Evolutionary conservation across 2,113 vertebrate genomes (phyloP), one percentile per base, ranked within the genome.

Genomic region (Hipposideros armiger): DNA sequence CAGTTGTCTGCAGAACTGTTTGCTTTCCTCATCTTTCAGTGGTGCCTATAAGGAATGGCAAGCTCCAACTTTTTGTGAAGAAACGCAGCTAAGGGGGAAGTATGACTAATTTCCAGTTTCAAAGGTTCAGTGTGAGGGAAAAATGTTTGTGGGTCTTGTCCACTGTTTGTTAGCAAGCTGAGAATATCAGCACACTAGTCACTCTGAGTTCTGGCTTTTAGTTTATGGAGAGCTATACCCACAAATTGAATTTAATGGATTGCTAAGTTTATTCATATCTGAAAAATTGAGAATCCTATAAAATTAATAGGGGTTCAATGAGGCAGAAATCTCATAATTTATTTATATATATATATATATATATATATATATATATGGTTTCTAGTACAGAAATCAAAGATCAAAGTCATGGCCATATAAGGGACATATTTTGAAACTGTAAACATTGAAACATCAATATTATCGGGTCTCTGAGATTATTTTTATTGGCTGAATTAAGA

Each of bases 191-290:
- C 16, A 17, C 7, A 69, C 7, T 60, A 13, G 28, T 45, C 15
- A 70, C 3, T 92, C 28, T 95, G 42, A 62, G 72, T 36, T 91
- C 56, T n/a, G 26, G 7, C 3, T 77, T 72, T 80, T 78, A 80
- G 73, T 52, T 92, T 81, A 50, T 87, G 11, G 56, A 95, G 64
- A 70, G 26, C 19, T 54, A 1, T 28, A 32, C 36, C 14, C n/a
- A 40, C 22, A 80, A 58, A 28, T 80, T 80, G 40, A 60, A 81
- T 60, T 60, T 50, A 50, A 42, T 72, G 14, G 45, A 91, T 78
- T 74, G 26, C 20, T 91, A 58, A 66, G 52, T 81, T 54, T 87
- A 85, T 78, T 87, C 19, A 82, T 94, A 50, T 73, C 80, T 83
- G 24, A 67, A 78, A 85, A 62, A 67, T 40, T 47, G 13, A 80